Evolutionary conservation across 1,140 invertebrate genomes (phyloP).

Genomic region (Brachionus angularis): DNA sequence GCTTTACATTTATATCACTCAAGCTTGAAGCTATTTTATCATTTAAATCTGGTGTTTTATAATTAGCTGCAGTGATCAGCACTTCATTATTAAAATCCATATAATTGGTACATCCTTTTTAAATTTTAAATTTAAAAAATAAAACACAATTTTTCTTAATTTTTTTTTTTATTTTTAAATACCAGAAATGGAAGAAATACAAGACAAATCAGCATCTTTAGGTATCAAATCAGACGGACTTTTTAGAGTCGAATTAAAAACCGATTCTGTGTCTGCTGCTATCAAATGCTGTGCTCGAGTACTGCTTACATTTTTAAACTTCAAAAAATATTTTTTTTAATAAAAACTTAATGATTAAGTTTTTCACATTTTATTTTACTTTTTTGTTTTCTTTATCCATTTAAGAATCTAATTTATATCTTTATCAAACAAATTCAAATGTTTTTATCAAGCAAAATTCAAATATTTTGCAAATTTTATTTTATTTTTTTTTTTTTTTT

Average conservation of each 20-base stretch:
- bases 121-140: neutral
- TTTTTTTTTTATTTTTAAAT: neutral
- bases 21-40: conserved; percentile 10
- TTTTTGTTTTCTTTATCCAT: conserved; percentile 41
- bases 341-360: too few relatives aligned
- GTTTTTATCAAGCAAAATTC: neutral
- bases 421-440: neutral
- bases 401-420: too few relatives aligned
- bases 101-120: conserved; percentile 11
- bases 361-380: conserved; percentile 1
- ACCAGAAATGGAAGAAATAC: conserved; percentile 4
- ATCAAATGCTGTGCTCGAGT: neutral
- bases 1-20: too few relatives aligned
- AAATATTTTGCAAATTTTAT: too few relatives aligned
- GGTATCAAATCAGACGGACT: neutral
- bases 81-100: conserved; percentile 13
- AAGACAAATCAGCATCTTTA: conserved; percentile 30
- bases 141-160: neutral
- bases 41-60: neutral
- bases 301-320: conserved; percentile 21
- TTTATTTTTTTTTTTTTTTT: too few relatives aligned
- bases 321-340: too few relatives aligned
- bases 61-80: neutral
- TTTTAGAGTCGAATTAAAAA: conserved; percentile 38
- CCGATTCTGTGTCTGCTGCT: neutral